Evolutionary conservation across 2,888 invertebrate genomes (phyloP), one percentile per base, ranked within the genome.

Genomic region (Xestia xanthographa): DNA sequence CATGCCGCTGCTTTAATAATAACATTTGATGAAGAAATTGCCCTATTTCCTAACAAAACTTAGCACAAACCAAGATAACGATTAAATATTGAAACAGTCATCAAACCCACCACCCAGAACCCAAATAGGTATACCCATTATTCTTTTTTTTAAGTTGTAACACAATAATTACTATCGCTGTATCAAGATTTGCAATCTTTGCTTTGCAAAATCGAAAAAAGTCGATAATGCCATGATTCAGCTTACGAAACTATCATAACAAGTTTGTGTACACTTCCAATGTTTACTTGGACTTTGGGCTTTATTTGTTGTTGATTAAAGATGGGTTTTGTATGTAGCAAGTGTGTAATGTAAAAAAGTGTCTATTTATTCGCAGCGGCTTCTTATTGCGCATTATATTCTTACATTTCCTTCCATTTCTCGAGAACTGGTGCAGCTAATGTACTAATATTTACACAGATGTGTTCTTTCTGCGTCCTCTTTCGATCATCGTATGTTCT

Each of bases 101-200:
- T 53, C n/a, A 41, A 41, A 41, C 41, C 41, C 9, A 41, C 41
- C 41, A 41, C 9, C 41, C 41, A 41, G 41, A 43, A 45, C 50
- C 73, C 63, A 78, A 65, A 74, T 50, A n/a, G n/a, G n/a, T n/a
- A n/a, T 22, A 53, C 8, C 26, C 26, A 67, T 76, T 82, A 71
- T 77, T 75, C 34, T 72, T 72, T 69, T 86, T 80, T 58, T 79
- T 65, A 79, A 73, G 73, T 74, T 74, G 71, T 82, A 82, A 82
- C 73, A 80, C 77, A 80, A 72, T 79, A 77, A 85, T 85, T 82
- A 86, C 78, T 80, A 86, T 80, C 80, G 74, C 66, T 63, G 66
- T 84, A 85, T 84, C 86, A 79, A 84, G 81, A 88, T 90, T 88
- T 84, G 56, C 86, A 87, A 90, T 89, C 85, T 83, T 75, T 74